A percentile compares a stretch with the other conserved stretches of the same genome.
These are phyloP conservation scores for Pachydiplax longipennis DNA, from an alignment of 2,888 invertebrate genomes.

Conservation along the genomic window DNA sequence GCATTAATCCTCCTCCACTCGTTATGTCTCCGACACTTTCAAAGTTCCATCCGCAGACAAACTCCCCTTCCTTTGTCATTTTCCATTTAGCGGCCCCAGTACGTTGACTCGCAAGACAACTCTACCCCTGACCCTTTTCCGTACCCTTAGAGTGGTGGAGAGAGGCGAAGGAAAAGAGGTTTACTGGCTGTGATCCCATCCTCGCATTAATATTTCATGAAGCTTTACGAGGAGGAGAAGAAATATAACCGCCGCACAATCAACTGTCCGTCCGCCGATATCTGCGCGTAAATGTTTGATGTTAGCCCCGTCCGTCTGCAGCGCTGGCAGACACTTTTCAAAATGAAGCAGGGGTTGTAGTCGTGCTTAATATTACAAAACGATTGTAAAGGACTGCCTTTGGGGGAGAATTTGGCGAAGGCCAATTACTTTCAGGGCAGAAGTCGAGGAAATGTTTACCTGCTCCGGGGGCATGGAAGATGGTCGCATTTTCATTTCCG, in stretches of 20 bases:
- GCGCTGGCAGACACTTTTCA: not conserved
- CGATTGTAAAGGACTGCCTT: not conserved
- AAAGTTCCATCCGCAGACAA: not conserved
- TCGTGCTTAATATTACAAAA: not conserved
- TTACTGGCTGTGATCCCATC: not conserved
- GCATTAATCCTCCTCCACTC: not conserved
- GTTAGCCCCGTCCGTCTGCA: not conserved
- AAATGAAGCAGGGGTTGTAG: not conserved
- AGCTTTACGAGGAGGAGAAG: not conserved
- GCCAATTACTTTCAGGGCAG: not conserved
- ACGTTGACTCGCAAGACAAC: not conserved
- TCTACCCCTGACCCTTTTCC: not conserved
- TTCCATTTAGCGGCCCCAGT: not conserved
- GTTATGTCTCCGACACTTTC: not conserved
- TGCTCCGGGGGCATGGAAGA: too few species aligned
- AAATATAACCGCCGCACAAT: slow-evolving; percentile 10
- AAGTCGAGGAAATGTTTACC: too few species aligned
- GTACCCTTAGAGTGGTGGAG: not conserved
- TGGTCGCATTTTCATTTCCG: too few species aligned
- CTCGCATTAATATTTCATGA: slow-evolving; percentile 22
- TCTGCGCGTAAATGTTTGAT: slow-evolving; percentile 24
- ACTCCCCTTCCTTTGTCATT: not conserved
- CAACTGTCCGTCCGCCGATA: not conserved
- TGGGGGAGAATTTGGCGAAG: not conserved
- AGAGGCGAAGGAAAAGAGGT: not conserved